These are phyloP conservation scores for Sebastes steindachneri DNA, from an alignment of 2,797 vertebrate species.

Conservation along the genomic window DNA sequence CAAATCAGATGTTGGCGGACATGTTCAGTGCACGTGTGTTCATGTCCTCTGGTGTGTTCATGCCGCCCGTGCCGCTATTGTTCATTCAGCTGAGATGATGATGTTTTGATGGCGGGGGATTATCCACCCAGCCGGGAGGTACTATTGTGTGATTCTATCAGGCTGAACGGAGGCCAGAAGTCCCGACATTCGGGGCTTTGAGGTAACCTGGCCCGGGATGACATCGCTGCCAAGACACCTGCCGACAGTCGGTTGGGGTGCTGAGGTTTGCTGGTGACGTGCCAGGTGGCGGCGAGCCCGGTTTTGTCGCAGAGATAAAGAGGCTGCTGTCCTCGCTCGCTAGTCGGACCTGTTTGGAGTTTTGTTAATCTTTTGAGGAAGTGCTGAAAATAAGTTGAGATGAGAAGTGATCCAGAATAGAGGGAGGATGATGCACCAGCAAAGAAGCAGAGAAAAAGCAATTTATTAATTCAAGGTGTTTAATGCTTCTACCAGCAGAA, in stretches of 20 bases:
- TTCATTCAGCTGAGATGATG: constrained; percentile 62
- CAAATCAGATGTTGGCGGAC: constrained; percentile 24
- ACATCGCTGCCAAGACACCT: constrained; percentile 32
- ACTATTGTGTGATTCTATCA: constrained; percentile 40
- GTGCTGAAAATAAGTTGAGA: constrained; percentile 46
- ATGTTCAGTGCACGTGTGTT: not conserved
- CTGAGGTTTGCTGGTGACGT: constrained; percentile 24
- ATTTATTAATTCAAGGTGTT: not conserved
- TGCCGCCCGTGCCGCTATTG: constrained; percentile 28
- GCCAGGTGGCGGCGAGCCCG: constrained; percentile 58
- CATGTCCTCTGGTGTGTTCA: constrained; percentile 4
- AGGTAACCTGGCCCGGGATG: constrained; percentile 40
- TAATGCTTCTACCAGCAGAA: not conserved
- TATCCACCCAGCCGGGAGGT: constrained; percentile 55
- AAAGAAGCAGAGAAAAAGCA: not conserved
- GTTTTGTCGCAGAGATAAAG: constrained; percentile 59
- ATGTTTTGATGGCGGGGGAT: constrained; percentile 67
- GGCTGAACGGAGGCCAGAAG: constrained; percentile 33
- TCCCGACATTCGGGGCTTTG: constrained; percentile 13
- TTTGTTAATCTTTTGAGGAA: constrained; percentile 37
- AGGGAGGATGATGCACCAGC: not conserved
- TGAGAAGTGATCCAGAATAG: constrained; percentile 17
- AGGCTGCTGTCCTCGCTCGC: constrained; percentile 38
- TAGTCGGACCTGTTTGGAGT: constrained; percentile 14
- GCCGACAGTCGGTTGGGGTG: constrained; percentile 34